These are phyloP conservation scores for Lethenteron reissneri DNA, from an alignment of 2,113 vertebrate species.

Conservation along the genomic window DNA sequence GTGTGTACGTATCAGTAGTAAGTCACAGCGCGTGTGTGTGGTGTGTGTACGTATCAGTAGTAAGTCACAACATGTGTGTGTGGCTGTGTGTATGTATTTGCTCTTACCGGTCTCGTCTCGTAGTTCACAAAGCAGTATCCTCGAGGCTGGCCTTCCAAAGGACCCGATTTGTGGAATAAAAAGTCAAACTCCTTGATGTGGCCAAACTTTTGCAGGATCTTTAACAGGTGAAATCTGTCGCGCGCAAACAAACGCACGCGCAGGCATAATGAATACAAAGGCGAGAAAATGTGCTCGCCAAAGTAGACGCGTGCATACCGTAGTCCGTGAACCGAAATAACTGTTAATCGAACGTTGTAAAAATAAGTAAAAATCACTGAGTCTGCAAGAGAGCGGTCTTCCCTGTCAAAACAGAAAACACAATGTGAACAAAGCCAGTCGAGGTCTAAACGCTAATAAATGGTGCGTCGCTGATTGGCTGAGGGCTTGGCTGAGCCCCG, in stretches of 20 bases:
- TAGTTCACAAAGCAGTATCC: conserved; percentile 96
- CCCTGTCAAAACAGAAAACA: no score
- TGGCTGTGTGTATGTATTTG: not conserved
- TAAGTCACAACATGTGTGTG: not conserved
- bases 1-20: no score
- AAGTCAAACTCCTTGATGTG: conserved; percentile 95
- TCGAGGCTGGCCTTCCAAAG: conserved; percentile 74
- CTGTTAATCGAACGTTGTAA: no score
- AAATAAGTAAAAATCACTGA: no score
- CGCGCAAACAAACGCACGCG: conserved; percentile 10
- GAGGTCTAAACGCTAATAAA: no score
- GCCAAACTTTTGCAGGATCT: conserved; percentile 85
- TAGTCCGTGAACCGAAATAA: no score
- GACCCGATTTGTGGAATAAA: conserved; percentile 88
- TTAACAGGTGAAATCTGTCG: conserved; percentile 67
- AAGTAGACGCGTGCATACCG: no score
- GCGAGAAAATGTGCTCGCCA: no score
- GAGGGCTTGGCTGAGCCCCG: no score
- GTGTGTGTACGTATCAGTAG: not conserved
- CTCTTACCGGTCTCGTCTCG: conserved; percentile 62
- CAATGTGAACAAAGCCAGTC: no score
- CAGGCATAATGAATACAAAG: not conserved
- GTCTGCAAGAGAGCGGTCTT: no score
- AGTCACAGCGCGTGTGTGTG: not conserved
- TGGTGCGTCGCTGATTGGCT: no score